These are phyloP conservation scores for Aromia moschata DNA, from an alignment of 2,888 invertebrate genomes.

Conservation along the genomic window DNA sequence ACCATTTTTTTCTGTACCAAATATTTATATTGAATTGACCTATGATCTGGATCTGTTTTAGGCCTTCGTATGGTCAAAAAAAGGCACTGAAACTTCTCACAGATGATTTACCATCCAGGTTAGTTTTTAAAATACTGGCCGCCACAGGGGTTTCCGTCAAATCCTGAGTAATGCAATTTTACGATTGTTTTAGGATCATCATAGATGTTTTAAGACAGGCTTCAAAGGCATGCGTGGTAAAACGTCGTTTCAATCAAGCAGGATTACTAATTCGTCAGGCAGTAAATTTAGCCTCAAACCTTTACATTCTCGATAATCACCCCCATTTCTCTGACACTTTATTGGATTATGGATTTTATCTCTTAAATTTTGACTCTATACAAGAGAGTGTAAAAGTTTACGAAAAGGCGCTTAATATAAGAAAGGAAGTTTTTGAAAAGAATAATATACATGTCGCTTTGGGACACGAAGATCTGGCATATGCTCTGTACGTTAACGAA, in stretches of 20 bases:
- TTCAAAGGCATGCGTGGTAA: conserved; percentile 89
- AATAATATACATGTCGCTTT: conserved; percentile 88
- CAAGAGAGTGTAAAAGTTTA: conserved; percentile 86
- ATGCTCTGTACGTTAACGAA: conserved; percentile 91
- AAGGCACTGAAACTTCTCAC: conserved; percentile 77
- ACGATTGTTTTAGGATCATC: conserved; percentile 66
- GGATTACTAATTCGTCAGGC: conserved; percentile 86
- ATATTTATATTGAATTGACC: no score
- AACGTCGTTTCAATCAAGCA: conserved; percentile 84
- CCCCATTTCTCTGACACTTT: conserved; percentile 86
- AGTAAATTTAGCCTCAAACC: conserved; percentile 73
- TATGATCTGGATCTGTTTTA: no score
- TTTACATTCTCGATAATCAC: conserved; percentile 71
- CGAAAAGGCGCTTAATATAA: conserved; percentile 77
- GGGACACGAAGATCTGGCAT: conserved; percentile 91
- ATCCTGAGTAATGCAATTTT: conserved; percentile 1
- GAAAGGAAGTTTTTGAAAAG: conserved; percentile 81
- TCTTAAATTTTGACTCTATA: conserved; percentile 88
- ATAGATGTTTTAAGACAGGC: conserved; percentile 88
- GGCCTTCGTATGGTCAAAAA: conserved; percentile 79
- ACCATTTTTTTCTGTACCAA: no score
- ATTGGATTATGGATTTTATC: conserved; percentile 89
- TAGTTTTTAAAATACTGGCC: background rate
- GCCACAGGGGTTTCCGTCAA: background rate
- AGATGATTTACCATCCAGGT: conserved; percentile 71